phyloP scores from a whole-genome alignment of 2,113 vertebrate species.

The Planiliza haematocheilus region DNA sequence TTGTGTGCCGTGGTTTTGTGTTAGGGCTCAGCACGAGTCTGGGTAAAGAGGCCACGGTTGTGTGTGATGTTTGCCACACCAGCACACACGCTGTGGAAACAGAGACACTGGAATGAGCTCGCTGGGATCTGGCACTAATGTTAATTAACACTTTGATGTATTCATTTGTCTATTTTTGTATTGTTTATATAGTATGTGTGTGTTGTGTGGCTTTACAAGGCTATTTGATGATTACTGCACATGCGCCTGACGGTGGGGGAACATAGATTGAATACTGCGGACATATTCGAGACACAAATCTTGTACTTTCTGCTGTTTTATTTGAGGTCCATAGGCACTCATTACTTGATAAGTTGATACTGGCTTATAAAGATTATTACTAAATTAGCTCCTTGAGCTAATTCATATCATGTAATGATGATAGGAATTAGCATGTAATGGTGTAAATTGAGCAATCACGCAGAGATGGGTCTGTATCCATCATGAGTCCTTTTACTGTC shows the following conservation, averaged over 20 bases:
- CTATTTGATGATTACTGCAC: background rate
- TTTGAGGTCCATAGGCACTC: too few species aligned
- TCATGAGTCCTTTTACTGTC: too few species aligned
- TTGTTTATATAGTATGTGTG: background rate
- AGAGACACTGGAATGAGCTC: conserved; percentile 11
- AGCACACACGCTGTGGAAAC: conserved; percentile 1
- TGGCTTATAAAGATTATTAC: background rate
- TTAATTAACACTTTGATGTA: conserved; percentile 13
- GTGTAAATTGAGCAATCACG: too few species aligned
- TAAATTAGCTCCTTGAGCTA: background rate
- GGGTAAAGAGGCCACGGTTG: conserved; percentile 35
- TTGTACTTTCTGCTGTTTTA: background rate
- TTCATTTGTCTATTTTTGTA: conserved; percentile 2
- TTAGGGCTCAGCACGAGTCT: conserved; percentile 34
- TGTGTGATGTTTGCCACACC: conserved; percentile 31
- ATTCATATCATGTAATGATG: too few species aligned
- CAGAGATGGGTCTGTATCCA: too few species aligned
- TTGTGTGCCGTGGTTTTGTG: conserved; percentile 7
- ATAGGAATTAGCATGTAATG: too few species aligned
- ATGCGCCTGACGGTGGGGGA: background rate
- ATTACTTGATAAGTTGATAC: background rate
- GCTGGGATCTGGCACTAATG: conserved; percentile 2
- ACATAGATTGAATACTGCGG: background rate
- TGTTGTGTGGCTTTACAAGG: background rate
- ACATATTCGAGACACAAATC: too few species aligned